Evolutionary conservation across 2,797 vertebrate genomes (phyloP), one percentile per base, ranked within the genome.

Genomic region (Falco peregrinus): DNA sequence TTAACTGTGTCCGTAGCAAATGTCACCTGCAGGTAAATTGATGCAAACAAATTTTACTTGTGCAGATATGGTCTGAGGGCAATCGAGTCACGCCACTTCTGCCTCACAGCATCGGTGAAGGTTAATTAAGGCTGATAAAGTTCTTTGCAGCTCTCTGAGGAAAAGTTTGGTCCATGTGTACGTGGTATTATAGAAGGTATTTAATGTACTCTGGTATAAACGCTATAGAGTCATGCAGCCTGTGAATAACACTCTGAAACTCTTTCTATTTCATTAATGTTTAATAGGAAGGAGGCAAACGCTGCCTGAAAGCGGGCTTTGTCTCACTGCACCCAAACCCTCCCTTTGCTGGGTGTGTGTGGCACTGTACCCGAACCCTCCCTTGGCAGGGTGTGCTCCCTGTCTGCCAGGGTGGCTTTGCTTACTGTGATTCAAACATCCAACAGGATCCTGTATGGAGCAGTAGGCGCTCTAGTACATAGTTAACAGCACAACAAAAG

Each of bases 381-480:
- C 31, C 17, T n/a, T 12, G 1, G 37, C 6, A 47, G 59, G 51
- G 8, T 21, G 39, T n/a, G 68, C 61, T 63, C 41, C 67, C 43
- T 45, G 35, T 41, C 33, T 56, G 39, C 50, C 14, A 0, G 5
- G 4, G 4, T 26, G 37, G 25, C 37, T 77, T 68, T 74, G 20
- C 56, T 78, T 56, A 11, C 41, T 1, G 1, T 12, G 28, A n/a
- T 65, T 59, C 17, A n/a, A 6, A 48, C 14, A 39, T 13, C 47
- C 56, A 29, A 6, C 7, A 59, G 69, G 74, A 37, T 45, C 48
- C 59, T 6, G 11, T 50, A 15, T 0, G 0, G 59, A 54, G 59
- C 47, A 51, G 33, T 28, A 29, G 8, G 29, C 1, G 0, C 37
- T 64, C 48, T 56, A 19, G 48, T 4, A 0, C 17, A 1, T 26